Evolutionary conservation across 2,888 invertebrate species (phyloP).

Genomic region (Caenorhabditis macrosperma): DNA sequence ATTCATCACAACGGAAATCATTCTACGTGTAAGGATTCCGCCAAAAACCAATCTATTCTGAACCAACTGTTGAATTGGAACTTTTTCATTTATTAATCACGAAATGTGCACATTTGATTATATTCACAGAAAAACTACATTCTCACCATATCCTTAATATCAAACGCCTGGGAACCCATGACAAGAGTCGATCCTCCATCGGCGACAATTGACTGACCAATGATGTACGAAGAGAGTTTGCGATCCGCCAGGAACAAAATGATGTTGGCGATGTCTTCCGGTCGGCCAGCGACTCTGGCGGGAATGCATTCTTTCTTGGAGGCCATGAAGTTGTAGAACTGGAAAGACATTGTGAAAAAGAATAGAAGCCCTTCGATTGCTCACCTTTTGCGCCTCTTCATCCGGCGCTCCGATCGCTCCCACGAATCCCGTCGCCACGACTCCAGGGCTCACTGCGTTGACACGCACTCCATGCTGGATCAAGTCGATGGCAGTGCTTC

Average conservation of each 20-base stretch:
- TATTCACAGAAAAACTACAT: too few relatives aligned
- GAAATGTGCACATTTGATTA: too few relatives aligned
- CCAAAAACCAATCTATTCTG: too few relatives aligned
- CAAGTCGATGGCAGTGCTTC: slow-evolving; percentile 30
- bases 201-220: slow-evolving; percentile 59
- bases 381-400: too few relatives aligned
- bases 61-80: too few relatives aligned
- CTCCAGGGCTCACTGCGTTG: slow-evolving; percentile 54
- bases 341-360: too few relatives aligned
- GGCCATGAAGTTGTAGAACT: slow-evolving; percentile 38
- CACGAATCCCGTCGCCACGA: slow-evolving; percentile 47
- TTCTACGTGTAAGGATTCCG: too few relatives aligned
- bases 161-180: too few relatives aligned
- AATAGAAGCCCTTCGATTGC: too few relatives aligned
- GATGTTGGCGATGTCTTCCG: slow-evolving; percentile 51
- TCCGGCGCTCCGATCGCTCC: slow-evolving; percentile 48
- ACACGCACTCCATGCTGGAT: slow-evolving; percentile 40
- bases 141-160: too few relatives aligned
- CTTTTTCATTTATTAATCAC: too few relatives aligned
- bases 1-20: too few relatives aligned
- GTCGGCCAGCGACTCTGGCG: slow-evolving; percentile 16
- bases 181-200: slow-evolving; percentile 62
- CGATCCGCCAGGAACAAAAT: slow-evolving; percentile 60
- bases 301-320: slow-evolving; percentile 50
- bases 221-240: slow-evolving; percentile 45